These are phyloP conservation scores for Heteractis magnifica DNA, from an alignment of 92 coral and sea anemone genomes.

Conservation along the genomic window DNA sequence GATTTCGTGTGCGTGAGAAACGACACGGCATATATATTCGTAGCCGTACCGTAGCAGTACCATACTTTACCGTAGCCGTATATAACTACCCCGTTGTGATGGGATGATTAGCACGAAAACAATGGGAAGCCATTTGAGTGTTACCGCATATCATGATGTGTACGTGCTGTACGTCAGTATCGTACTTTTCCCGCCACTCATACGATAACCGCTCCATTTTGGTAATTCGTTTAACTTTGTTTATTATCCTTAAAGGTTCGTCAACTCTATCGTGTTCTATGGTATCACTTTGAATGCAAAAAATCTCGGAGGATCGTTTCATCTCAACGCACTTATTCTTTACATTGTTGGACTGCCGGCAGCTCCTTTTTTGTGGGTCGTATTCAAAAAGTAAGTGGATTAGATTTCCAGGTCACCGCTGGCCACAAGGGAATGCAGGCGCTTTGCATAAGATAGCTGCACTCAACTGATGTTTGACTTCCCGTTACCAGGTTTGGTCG, in stretches of 20 bases:
- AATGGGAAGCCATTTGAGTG: too few relatives aligned
- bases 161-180: too few relatives aligned
- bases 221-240: background rate
- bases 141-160: too few relatives aligned
- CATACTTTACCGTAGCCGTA: too few relatives aligned
- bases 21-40: too few relatives aligned
- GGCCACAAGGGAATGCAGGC: background rate
- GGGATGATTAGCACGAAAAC: too few relatives aligned
- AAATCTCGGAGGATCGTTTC: constrained; percentile 44
- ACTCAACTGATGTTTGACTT: background rate
- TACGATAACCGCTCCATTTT: too few relatives aligned
- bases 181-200: too few relatives aligned
- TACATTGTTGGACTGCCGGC: constrained; percentile 31
- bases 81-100: too few relatives aligned
- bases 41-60: too few relatives aligned
- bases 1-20: too few relatives aligned
- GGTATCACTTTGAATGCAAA: constrained; percentile 46
- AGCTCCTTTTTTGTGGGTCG: constrained; percentile 8
- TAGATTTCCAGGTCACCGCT: background rate
- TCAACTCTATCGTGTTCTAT: constrained; percentile 33
- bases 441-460: background rate
- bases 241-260: constrained; percentile 22
- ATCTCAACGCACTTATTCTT: constrained; percentile 33
- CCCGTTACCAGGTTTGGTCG: constrained; percentile 29
- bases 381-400: constrained; percentile 9